Evolutionary conservation across 2,888 invertebrate genomes (phyloP).

Genomic region (Caenorhabditis virilis): DNA sequence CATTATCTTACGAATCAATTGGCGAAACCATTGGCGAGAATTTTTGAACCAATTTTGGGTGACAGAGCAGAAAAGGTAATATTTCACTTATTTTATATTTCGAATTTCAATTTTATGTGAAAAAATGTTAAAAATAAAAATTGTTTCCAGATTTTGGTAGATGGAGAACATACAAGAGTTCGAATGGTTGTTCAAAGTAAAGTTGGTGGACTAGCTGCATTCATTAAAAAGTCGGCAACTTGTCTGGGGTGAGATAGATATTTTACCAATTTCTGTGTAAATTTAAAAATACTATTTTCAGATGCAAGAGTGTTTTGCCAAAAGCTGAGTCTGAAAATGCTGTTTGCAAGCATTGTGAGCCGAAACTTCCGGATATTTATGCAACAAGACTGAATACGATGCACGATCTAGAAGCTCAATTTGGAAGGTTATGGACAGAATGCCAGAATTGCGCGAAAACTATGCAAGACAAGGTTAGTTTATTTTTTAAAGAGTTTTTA

Average conservation of each 20-base stretch:
- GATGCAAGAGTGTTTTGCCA: slow-evolving; percentile 60
- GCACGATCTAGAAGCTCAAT: slow-evolving; percentile 70
- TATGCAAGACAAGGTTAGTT: slow-evolving; percentile 88
- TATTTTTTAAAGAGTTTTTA: slow-evolving; percentile 2
- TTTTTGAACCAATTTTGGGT: slow-evolving; percentile 96
- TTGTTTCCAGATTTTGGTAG: slow-evolving; percentile 71
- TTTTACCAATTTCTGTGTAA: too few relatives aligned
- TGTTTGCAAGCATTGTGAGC: slow-evolving; percentile 73
- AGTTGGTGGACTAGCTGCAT: slow-evolving; percentile 87
- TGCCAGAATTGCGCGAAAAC: slow-evolving; percentile 98
- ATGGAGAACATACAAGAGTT: slow-evolving; percentile 93
- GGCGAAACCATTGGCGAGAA: slow-evolving; percentile 90
- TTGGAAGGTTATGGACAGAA: slow-evolving; percentile 93
- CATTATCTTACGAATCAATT: slow-evolving; percentile 97
- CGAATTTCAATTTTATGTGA: too few relatives aligned
- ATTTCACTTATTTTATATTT: too few relatives aligned
- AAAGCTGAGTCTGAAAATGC: slow-evolving; percentile 59
- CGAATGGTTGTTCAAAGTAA: slow-evolving; percentile 90
- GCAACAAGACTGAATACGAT: slow-evolving; percentile 27
- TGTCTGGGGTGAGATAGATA: too few relatives aligned
- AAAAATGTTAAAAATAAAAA: too few relatives aligned
- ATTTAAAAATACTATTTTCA: too few relatives aligned
- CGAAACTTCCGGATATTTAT: slow-evolving; percentile 83
- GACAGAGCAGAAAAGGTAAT: slow-evolving; percentile 84
- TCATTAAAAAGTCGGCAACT: slow-evolving; percentile 88